These are phyloP conservation scores for Tenthredo scrophulariae DNA, from an alignment of 2,888 invertebrate species.

Conservation along the genomic window DNA sequence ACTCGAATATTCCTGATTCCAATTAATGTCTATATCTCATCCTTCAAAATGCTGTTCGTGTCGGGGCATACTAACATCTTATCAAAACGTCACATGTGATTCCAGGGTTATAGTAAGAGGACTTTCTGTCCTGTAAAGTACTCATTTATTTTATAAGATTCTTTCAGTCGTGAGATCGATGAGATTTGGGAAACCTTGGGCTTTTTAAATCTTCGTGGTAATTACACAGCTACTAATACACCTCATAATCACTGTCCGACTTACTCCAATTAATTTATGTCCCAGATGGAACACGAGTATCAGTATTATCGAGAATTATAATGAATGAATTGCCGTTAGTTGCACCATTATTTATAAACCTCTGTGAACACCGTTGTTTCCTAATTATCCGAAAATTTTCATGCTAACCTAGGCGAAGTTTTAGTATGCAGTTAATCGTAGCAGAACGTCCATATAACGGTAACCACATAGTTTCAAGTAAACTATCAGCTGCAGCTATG, in stretches of 20 bases:
- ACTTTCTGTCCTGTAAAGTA: neutral
- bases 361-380: neutral
- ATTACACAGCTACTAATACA: neutral
- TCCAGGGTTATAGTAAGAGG: neutral
- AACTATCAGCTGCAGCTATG: constrained; percentile 9
- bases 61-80: neutral
- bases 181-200: neutral
- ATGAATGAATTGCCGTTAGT: neutral
- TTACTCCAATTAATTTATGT: no score
- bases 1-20: neutral
- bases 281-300: neutral
- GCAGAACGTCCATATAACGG: constrained; percentile 28
- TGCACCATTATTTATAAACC: neutral
- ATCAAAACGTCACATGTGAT: neutral
- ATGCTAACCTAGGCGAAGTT: neutral
- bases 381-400: neutral
- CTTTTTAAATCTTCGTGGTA: neutral
- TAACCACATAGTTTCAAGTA: neutral
- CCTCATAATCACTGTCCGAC: no score
- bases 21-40: neutral
- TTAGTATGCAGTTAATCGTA: constrained; percentile 10
- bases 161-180: neutral
- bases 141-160: neutral
- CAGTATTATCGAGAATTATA: neutral
- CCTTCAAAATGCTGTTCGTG: neutral